A percentile compares a stretch with the other conserved stretches of the same genome.
Evolutionary conservation across 2,113 vertebrate species (phyloP).

Genomic region (Peromyscus leucopus): DNA sequence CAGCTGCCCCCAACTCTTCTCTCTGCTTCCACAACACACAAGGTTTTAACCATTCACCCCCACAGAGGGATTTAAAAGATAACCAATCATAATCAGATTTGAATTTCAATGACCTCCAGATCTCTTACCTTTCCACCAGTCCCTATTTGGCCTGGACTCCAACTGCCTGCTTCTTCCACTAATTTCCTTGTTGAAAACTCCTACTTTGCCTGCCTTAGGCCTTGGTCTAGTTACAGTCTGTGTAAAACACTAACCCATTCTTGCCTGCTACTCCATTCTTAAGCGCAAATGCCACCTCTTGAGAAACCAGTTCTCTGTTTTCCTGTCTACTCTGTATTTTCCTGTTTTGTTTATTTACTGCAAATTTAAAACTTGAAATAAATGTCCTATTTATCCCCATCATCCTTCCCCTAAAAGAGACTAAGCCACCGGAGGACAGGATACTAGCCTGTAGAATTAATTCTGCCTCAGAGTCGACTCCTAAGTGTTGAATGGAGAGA

Average conservation of each 20-base stretch:
- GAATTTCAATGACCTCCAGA: slow-evolving; percentile 33
- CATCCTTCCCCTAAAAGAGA: background rate
- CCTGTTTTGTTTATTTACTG: slow-evolving; percentile 32
- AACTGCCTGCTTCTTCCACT: background rate
- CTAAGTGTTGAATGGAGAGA: slow-evolving; percentile 6
- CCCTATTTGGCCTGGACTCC: background rate
- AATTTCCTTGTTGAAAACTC: slow-evolving; percentile 9
- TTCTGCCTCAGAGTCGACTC: background rate
- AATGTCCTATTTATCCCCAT: slow-evolving; percentile 30
- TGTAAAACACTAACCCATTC: background rate
- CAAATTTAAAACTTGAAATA: slow-evolving; percentile 45
- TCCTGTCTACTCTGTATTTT: background rate
- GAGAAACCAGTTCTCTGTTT: background rate
- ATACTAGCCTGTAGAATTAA: background rate
- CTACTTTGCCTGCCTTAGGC: slow-evolving; percentile 39
- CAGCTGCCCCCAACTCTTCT: background rate
- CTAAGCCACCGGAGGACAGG: slow-evolving; percentile 7
- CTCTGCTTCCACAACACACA: background rate
- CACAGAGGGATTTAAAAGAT: background rate
- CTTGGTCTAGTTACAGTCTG: slow-evolving; percentile 12
- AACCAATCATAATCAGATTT: background rate
- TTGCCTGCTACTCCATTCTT: slow-evolving; percentile 33
- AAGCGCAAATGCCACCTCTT: background rate
- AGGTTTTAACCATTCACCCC: background rate
- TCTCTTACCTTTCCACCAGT: background rate